A percentile compares a stretch with the other conserved stretches of the same genome.
phyloP scores from a whole-genome alignment of 2,797 vertebrate species.

The Cetoscarus ocellatus region DNA sequence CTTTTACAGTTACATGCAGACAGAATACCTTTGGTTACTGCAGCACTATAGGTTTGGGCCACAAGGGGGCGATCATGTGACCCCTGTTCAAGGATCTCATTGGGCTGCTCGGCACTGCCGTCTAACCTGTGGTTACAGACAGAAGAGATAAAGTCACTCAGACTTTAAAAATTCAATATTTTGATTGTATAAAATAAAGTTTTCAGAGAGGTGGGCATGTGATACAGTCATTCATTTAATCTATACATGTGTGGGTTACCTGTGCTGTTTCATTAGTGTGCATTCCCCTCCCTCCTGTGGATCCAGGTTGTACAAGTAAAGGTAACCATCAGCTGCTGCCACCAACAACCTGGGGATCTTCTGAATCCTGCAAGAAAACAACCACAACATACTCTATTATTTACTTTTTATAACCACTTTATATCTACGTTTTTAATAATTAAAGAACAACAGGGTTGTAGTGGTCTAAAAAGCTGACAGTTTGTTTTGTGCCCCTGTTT shows the following conservation, averaged over 20 bases:
- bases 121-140: constrained; percentile 86
- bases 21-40: constrained; percentile 89
- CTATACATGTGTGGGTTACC: constrained; percentile 79
- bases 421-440: too few relatives aligned
- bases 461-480: too few relatives aligned
- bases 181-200: background rate
- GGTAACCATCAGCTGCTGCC: constrained; percentile 94
- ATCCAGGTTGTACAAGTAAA: constrained; percentile 98
- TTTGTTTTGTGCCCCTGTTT: too few relatives aligned
- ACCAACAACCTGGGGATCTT: constrained; percentile 96
- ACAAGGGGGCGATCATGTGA: constrained; percentile 93
- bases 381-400: background rate
- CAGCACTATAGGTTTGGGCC: constrained; percentile 90
- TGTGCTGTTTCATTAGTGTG: constrained; percentile 98
- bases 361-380: constrained; percentile 88
- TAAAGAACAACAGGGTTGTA: too few relatives aligned
- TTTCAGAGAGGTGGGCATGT: background rate
- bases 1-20: too few relatives aligned
- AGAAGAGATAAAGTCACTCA: background rate
- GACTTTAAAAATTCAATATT: background rate
- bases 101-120: constrained; percentile 92
- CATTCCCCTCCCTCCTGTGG: constrained; percentile 98
- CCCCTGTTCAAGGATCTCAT: constrained; percentile 94
- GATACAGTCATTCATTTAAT: background rate
- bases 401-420: background rate